These are phyloP conservation scores for Goniozus legneri DNA, from an alignment of 1,140 invertebrate genomes.

Conservation along the genomic window DNA sequence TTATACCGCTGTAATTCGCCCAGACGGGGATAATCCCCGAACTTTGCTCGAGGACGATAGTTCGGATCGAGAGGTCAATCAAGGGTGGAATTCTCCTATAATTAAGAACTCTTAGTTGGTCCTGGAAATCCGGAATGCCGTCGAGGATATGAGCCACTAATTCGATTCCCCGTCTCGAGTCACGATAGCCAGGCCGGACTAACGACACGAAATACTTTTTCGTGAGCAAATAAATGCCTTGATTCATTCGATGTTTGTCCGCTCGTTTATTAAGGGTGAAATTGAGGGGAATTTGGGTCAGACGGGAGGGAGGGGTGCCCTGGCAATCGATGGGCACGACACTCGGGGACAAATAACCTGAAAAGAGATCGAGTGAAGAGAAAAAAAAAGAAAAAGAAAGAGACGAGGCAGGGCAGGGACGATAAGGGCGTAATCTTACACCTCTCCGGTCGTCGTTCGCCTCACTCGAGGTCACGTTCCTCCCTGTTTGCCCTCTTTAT, in stretches of 20 bases:
- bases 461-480: conserved; percentile 24
- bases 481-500: conserved; percentile 37
- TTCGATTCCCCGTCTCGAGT: no score
- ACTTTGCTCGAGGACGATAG: no score
- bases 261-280: conserved; percentile 39
- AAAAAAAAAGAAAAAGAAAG: not conserved
- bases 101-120: no score
- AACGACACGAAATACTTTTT: conserved; percentile 32
- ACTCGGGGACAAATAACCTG: conserved; percentile 33
- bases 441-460: conserved; percentile 24
- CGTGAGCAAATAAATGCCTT: conserved; percentile 41
- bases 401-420: conserved; percentile 3
- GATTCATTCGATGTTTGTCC: conserved; percentile 37
- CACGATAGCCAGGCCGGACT: conserved; percentile 13
- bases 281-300: conserved; percentile 43
- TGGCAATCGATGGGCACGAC: conserved; percentile 27
- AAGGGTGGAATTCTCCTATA: not conserved
- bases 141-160: not conserved
- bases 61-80: no score
- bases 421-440: conserved; percentile 42
- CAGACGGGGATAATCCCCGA: no score
- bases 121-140: not conserved
- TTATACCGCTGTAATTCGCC: no score
- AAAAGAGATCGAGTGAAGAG: not conserved
- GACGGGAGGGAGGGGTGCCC: conserved; percentile 14